phyloP scores from a whole-genome alignment of 2,888 invertebrate genomes.

The Digitonthophagus gazella region DNA sequence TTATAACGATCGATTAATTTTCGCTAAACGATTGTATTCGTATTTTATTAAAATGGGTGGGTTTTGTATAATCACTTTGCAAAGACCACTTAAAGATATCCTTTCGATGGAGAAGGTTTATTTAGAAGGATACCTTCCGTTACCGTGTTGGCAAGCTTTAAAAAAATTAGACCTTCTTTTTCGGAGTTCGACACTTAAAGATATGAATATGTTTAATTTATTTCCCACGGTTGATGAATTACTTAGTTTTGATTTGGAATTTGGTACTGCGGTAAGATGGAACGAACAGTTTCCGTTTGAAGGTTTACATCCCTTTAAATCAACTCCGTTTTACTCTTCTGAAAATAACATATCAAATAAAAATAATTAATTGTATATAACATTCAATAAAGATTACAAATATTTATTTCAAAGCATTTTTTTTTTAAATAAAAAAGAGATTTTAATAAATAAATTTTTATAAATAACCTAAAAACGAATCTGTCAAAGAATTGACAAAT shows the following conservation, averaged over 20 bases:
- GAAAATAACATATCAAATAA: no score
- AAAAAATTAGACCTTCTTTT: slow-evolving; percentile 41
- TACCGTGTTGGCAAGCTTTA: slow-evolving; percentile 41
- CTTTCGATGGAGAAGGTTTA: slow-evolving; percentile 38
- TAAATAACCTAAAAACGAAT: no score
- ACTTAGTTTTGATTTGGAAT: slow-evolving; percentile 45
- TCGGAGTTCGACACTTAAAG: slow-evolving; percentile 35
- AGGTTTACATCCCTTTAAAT: neutral
- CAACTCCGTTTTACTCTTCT: neutral
- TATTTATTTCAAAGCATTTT: no score
- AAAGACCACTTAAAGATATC: slow-evolving; percentile 39
- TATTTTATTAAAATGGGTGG: slow-evolving; percentile 37
- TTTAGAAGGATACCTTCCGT: slow-evolving; percentile 40
- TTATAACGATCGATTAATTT: slow-evolving; percentile 42
- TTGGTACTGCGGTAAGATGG: slow-evolving; percentile 39
- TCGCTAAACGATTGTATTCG: slow-evolving; percentile 41
- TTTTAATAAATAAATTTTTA: no score
- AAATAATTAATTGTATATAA: no score
- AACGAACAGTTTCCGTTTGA: neutral
- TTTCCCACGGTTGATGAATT: slow-evolving; percentile 44
- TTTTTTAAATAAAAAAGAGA: no score
- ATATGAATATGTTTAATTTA: slow-evolving; percentile 40
- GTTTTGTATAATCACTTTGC: slow-evolving; percentile 37
- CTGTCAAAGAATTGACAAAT: no score
- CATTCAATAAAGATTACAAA: no score